Evolutionary conservation across 2,888 invertebrate genomes (phyloP).

Genomic region (Ectropis crepuscularia): DNA sequence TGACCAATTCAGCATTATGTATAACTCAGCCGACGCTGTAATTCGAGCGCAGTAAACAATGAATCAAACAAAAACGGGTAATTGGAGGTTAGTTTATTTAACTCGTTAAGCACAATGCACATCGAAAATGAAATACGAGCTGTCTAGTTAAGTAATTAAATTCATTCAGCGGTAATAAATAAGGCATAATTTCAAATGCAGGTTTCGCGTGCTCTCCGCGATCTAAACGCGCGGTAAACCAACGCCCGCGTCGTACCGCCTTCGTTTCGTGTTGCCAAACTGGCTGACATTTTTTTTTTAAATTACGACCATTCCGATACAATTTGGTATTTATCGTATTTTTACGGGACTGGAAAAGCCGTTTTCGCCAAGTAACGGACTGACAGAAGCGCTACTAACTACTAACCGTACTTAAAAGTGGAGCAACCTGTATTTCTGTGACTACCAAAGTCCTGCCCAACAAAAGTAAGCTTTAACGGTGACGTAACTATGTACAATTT

Average conservation of each 20-base stretch:
- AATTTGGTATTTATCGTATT: conserved; percentile 18
- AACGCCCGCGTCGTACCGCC: conserved; percentile 14
- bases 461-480: conserved; percentile 39
- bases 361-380: conserved; percentile 28
- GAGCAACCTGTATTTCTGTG: conserved; percentile 56
- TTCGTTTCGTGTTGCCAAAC: conserved; percentile 33
- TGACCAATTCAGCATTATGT: conserved; percentile 2
- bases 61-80: conserved; percentile 28
- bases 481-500: conserved; percentile 34
- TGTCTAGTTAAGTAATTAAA: conserved; percentile 24
- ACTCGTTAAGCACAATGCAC: conserved; percentile 23
- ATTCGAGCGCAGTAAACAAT: conserved; percentile 20
- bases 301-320: conserved; percentile 17
- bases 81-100: conserved; percentile 25
- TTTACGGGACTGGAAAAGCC: conserved; percentile 32
- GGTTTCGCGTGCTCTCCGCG: conserved; percentile 52
- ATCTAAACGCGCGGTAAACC: conserved; percentile 42
- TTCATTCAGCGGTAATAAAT: conserved; percentile 40
- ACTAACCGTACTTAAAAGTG: conserved; percentile 39
- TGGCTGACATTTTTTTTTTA: conserved; percentile 32
- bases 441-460: conserved; percentile 1
- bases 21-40: conserved; percentile 4
- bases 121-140: conserved; percentile 18
- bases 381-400: conserved; percentile 11
- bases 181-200: conserved; percentile 50